Evolutionary conservation across 2,797 vertebrate genomes (phyloP), one percentile per base, ranked within the genome.

Genomic region (Epinephelus malabaricus): DNA sequence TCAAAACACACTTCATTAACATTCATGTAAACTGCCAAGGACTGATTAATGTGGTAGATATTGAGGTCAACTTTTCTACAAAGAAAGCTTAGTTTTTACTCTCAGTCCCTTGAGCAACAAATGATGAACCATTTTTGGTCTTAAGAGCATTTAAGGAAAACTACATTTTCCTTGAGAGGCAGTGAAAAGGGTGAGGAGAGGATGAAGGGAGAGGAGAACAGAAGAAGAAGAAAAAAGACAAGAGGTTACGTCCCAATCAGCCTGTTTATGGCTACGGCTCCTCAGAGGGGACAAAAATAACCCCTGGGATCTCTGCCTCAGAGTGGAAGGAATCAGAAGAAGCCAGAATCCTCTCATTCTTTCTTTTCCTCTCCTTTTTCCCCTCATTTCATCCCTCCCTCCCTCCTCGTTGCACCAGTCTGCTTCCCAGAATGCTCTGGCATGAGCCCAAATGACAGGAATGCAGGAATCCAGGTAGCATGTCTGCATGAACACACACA

Each of bases 391-490:
- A 61, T 89, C 60, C 47, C 63, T 78, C 67, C 68, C 70, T 81
- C 86, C 81, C 76, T 56, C 40, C 63, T 51, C 19, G 1, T 46
- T 71, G 68, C 80, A 68, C 63, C 43, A 6, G 38, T 55, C 80
- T 27, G 78, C 82, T 87, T 91, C 85, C 82, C 89, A 92, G 84
- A 93, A 90, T 83, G 83, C 71, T 88, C 87, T 92, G 93, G 92
- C 87, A 60, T 3, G 17, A 81, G 61, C 81, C 91, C 89, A 93
- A 89, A 87, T 79, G 82, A 89, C 89, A 87, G 89, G 92, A 94
- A 94, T 91, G 87, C 88, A 89, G 86, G 89, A 95, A 95, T 94
- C 92, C 90, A 94, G 93, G 92, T 94, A 91, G 86, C 90, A 66
- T 67, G 69, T 80, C 60, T 73, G 66, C 64, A 67, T 70, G 50